Conservation (phyloP, 1,140 invertebrate species). For the Lordiphosa stackelbergi region DNA sequence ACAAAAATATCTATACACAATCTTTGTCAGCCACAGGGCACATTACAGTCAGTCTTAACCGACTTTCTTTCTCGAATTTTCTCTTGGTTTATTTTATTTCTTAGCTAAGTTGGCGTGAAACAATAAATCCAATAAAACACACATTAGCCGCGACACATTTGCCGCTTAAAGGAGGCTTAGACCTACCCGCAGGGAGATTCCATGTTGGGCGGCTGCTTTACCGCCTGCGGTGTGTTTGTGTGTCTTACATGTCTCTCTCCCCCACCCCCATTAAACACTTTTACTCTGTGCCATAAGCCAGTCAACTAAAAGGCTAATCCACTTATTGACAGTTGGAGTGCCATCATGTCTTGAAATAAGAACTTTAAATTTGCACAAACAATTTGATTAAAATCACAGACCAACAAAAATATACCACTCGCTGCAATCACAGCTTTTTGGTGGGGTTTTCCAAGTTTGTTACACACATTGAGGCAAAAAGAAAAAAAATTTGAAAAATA, state of each 20-base stretch:
- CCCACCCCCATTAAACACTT: neutral
- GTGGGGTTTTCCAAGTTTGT: conserved; percentile 11
- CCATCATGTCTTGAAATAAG: conserved; percentile 7
- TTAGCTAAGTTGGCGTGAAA: conserved; percentile 44
- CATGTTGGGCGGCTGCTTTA: conserved; percentile 34
- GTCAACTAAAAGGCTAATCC: conserved; percentile 49
- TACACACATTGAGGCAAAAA: neutral
- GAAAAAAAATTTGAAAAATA: neutral
- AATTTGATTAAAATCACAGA: conserved; percentile 13
- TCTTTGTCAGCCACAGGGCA: no score
- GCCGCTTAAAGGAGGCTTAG: conserved; percentile 48
- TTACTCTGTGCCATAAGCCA: conserved; percentile 11
- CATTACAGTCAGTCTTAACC: no score
- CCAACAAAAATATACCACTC: no score
- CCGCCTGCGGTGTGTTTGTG: conserved; percentile 39
- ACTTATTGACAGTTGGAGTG: conserved; percentile 33
- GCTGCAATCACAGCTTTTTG: conserved; percentile 11
- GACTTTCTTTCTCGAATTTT: neutral
- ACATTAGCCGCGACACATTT: conserved; percentile 58
- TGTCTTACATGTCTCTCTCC: neutral
- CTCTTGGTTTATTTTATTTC: conserved; percentile 8
- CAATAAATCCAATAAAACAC: conserved; percentile 60
- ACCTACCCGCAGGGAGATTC: conserved; percentile 3
- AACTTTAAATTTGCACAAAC: conserved; percentile 17
- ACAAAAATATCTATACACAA: no score